These are phyloP conservation scores for Balaeniceps rex DNA, from an alignment of 2,113 vertebrate species.

Conservation along the genomic window DNA sequence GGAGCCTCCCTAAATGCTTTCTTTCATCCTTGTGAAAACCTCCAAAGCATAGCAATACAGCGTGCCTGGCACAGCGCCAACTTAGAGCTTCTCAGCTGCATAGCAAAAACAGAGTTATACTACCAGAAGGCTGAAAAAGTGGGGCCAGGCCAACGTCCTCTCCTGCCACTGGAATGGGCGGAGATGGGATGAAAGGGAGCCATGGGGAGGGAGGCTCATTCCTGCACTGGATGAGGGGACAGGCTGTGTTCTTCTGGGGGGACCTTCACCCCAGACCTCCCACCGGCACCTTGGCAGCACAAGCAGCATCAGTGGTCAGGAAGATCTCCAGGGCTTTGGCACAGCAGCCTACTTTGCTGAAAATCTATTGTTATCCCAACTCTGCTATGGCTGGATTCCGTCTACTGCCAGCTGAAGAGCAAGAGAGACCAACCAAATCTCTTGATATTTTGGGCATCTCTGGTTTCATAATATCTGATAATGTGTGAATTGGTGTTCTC, in stretches of 20 bases:
- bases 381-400: background rate
- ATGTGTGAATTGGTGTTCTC: background rate
- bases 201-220: background rate
- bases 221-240: background rate
- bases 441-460: background rate
- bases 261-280: background rate
- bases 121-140: background rate
- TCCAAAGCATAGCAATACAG: slow-evolving; percentile 55
- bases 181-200: background rate
- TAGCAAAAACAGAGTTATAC: background rate
- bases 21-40: slow-evolving; percentile 54
- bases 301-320: background rate
- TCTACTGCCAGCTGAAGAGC: background rate
- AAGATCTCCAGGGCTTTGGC: slow-evolving; percentile 2
- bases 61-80: background rate
- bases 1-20: slow-evolving; percentile 61
- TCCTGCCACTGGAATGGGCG: background rate
- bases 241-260: background rate
- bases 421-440: background rate
- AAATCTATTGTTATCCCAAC: background rate
- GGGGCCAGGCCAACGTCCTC: background rate
- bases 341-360: background rate
- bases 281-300: background rate
- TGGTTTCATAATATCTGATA: background rate
- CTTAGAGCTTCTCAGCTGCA: slow-evolving; percentile 28